Percentiles rank a stretch among this genome's conserved stretches.
Conservation (phyloP, 2,888 invertebrate species). For the Bedellia somnulentella region DNA sequence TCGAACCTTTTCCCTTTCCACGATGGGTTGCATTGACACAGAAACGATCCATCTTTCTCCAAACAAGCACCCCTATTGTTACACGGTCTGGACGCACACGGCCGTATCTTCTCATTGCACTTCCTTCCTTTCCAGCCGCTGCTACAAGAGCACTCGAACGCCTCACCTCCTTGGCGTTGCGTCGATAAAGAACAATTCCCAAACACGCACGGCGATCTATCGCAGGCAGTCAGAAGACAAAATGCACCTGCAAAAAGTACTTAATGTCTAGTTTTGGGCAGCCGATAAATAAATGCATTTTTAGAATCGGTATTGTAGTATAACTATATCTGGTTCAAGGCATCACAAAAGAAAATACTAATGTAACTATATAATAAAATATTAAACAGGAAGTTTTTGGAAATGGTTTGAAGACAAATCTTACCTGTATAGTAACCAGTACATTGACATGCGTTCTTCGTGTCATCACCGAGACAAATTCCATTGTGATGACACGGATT, state of each 20-base stretch:
- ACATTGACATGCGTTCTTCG: constrained; percentile 68
- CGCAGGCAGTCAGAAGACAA: constrained; percentile 76
- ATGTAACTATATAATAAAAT: no score
- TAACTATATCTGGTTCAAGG: no score
- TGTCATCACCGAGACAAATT: constrained; percentile 63
- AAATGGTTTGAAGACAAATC: no score
- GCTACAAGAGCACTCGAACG: constrained; percentile 67
- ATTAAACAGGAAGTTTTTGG: no score
- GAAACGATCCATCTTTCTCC: constrained; percentile 66
- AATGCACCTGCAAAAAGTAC: constrained; percentile 61
- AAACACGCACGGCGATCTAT: constrained; percentile 69
- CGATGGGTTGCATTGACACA: constrained; percentile 75
- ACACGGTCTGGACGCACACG: constrained; percentile 75
- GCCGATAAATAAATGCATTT: no score
- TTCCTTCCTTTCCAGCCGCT: constrained; percentile 67
- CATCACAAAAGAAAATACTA: no score
- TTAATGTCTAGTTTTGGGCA: no score
- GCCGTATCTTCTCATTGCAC: constrained; percentile 69
- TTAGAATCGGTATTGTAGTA: no score
- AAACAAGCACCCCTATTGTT: constrained; percentile 74
- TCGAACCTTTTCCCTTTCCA: constrained; percentile 68
- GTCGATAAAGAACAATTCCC: constrained; percentile 63
- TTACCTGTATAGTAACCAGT: constrained; percentile 72
- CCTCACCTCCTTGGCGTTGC: constrained; percentile 21
- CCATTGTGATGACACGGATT: constrained; percentile 75